Percentiles rank a stretch among this genome's conserved stretches.
Evolutionary conservation across 2,888 invertebrate species (phyloP).

Genomic region (Amphimallon solstitiale): DNA sequence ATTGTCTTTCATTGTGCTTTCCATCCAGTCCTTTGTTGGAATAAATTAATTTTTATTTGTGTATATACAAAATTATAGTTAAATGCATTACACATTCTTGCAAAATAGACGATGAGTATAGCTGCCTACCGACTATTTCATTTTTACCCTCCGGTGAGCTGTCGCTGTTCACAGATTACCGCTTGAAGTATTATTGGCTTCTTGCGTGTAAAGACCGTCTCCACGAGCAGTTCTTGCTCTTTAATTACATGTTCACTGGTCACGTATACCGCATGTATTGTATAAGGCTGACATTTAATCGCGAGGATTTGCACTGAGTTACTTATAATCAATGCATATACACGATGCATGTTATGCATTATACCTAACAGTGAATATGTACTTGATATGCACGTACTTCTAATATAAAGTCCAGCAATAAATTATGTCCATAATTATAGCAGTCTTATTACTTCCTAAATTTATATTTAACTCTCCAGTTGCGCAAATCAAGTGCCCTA

Average conservation of each 20-base stretch:
- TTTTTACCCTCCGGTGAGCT: conserved; percentile 46
- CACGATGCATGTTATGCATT: not conserved
- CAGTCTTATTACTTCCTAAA: no score
- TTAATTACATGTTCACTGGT: conserved; percentile 48
- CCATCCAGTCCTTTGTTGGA: not conserved
- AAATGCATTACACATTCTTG: not conserved
- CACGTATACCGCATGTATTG: conserved; percentile 45
- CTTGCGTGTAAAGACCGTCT: conserved; percentile 48
- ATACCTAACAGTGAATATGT: not conserved
- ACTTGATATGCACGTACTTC: no score
- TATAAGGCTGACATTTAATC: conserved; percentile 46
- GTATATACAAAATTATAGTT: conserved; percentile 23
- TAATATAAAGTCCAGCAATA: no score
- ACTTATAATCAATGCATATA: conserved; percentile 32
- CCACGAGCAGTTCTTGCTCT: conserved; percentile 46
- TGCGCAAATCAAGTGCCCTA: no score
- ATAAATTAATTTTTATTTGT: conserved; percentile 21
- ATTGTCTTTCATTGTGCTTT: no score
- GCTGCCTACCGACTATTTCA: conserved; percentile 22
- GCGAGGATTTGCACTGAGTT: conserved; percentile 38
- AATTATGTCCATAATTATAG: no score
- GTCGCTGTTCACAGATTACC: conserved; percentile 47
- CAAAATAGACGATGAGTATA: not conserved
- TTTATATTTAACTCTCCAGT: no score
- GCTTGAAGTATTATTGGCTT: conserved; percentile 51